Evolutionary conservation across 2,797 vertebrate species (phyloP).

Genomic region (Chaetodon trifasciatus): DNA sequence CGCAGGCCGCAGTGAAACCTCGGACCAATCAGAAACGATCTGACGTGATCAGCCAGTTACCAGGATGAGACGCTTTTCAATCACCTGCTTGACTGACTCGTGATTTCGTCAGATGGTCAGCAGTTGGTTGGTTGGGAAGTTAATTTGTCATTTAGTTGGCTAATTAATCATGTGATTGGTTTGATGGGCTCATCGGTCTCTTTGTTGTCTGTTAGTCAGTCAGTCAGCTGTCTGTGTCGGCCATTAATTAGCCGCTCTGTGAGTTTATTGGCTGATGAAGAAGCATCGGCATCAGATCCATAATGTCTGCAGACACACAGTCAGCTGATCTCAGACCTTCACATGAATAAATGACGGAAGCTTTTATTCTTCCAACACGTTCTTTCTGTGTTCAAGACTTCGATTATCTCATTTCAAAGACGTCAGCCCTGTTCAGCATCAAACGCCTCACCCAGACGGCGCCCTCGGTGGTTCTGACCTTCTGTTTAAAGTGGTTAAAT

Average conservation of each 20-base stretch:
- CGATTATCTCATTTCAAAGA: neutral
- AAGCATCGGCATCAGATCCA: rapidly evolving
- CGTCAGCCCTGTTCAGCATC: conserved; percentile 9
- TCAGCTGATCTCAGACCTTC: neutral
- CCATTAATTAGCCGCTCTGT: conserved; percentile 21
- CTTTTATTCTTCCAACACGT: neutral
- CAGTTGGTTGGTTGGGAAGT: conserved; percentile 9
- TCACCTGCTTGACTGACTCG: neutral
- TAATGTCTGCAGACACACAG: neutral
- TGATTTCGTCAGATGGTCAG: neutral
- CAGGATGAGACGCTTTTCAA: neutral
- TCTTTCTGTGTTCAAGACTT: conserved; percentile 17
- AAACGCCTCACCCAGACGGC: neutral
- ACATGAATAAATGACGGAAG: neutral
- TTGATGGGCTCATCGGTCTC: conserved; percentile 19
- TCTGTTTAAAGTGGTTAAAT: neutral
- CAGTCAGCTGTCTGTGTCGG: neutral
- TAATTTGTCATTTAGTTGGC: neutral
- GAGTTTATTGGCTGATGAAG: conserved; percentile 14
- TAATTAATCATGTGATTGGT: conserved; percentile 26
- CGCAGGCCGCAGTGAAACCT: neutral
- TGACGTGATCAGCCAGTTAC: neutral
- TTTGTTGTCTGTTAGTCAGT: neutral
- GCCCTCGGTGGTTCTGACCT: neutral
- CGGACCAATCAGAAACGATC: neutral